Conservation (phyloP, 2,113 vertebrate species). For the Electrona antarctica region DNA sequence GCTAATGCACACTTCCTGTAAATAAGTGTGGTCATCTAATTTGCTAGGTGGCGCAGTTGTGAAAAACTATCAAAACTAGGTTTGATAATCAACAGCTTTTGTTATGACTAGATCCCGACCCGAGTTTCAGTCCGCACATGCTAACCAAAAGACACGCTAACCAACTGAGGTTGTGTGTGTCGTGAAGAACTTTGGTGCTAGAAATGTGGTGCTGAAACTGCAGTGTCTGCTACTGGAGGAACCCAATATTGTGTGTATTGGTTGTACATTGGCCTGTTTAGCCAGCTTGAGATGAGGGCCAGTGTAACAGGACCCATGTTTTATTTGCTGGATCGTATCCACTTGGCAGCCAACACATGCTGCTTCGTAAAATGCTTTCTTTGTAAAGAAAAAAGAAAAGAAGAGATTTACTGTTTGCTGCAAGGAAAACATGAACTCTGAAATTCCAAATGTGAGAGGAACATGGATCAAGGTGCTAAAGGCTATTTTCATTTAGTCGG, state of each 20-base stretch:
- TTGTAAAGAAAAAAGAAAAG: slow-evolving; percentile 33
- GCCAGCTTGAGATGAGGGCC: slow-evolving; percentile 14
- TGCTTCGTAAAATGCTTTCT: slow-evolving; percentile 29
- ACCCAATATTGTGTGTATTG: background rate
- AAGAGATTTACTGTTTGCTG: slow-evolving; percentile 35
- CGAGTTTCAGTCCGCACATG: too few relatives aligned
- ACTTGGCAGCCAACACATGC: slow-evolving; percentile 47
- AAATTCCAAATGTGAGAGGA: slow-evolving; percentile 49
- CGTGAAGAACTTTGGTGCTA: too few relatives aligned
- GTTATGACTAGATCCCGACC: too few relatives aligned
- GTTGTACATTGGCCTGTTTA: background rate
- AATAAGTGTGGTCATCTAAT: too few relatives aligned
- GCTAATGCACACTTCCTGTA: too few relatives aligned
- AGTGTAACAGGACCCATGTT: slow-evolving; percentile 35
- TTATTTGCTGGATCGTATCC: slow-evolving; percentile 50
- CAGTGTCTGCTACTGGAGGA: too few relatives aligned
- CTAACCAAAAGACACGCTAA: too few relatives aligned
- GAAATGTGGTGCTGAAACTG: too few relatives aligned
- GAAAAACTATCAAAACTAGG: too few relatives aligned
- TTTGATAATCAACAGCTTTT: too few relatives aligned
- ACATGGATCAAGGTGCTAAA: slow-evolving; percentile 47
- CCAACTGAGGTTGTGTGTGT: too few relatives aligned
- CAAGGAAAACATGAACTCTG: slow-evolving; percentile 44
- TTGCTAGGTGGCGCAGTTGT: too few relatives aligned
- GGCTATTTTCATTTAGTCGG: slow-evolving; percentile 26